phyloP scores from a whole-genome alignment of 2,113 vertebrate species.

The Sceloporus tristichus region DNA sequence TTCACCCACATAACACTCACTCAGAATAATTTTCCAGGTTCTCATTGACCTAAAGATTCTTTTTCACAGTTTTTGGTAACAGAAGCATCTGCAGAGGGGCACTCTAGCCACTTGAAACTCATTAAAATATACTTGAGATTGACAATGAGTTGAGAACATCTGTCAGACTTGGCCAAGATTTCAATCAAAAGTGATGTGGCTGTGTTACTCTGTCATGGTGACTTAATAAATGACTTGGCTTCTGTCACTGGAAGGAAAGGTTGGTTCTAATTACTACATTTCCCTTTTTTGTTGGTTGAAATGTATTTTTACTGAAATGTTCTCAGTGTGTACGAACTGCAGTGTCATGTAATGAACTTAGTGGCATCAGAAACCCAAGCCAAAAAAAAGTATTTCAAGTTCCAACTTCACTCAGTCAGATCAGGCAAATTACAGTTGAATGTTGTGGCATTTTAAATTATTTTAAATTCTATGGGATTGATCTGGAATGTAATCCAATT shows the following conservation, averaged over 20 bases:
- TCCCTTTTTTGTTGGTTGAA: slow-evolving; percentile 56
- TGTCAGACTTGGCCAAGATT: slow-evolving; percentile 82
- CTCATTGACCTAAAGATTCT: slow-evolving; percentile 66
- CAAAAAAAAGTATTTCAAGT: slow-evolving; percentile 7
- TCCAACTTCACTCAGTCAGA: slow-evolving; percentile 13
- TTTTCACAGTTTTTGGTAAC: slow-evolving; percentile 63
- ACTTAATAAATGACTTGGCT: slow-evolving; percentile 82
- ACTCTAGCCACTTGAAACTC: slow-evolving; percentile 80
- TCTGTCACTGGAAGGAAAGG: slow-evolving; percentile 68
- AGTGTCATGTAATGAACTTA: slow-evolving; percentile 29
- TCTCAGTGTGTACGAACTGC: slow-evolving; percentile 43
- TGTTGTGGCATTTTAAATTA: background rate
- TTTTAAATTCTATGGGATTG: background rate
- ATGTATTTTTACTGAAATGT: slow-evolving; percentile 64
- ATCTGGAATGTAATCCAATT: background rate
- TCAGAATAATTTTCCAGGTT: slow-evolving; percentile 61
- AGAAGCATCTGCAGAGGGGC: slow-evolving; percentile 73
- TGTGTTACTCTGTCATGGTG: slow-evolving; percentile 72
- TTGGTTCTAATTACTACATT: slow-evolving; percentile 73
- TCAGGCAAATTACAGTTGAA: background rate
- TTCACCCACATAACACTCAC: slow-evolving; percentile 53
- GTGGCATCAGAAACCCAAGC: slow-evolving; percentile 41
- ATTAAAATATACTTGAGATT: slow-evolving; percentile 82
- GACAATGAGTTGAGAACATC: slow-evolving; percentile 81
- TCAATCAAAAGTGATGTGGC: slow-evolving; percentile 80